Base-by-base conservation (phyloP, 2,113 vertebrate species). In the Fukomys damarensis region DNA sequence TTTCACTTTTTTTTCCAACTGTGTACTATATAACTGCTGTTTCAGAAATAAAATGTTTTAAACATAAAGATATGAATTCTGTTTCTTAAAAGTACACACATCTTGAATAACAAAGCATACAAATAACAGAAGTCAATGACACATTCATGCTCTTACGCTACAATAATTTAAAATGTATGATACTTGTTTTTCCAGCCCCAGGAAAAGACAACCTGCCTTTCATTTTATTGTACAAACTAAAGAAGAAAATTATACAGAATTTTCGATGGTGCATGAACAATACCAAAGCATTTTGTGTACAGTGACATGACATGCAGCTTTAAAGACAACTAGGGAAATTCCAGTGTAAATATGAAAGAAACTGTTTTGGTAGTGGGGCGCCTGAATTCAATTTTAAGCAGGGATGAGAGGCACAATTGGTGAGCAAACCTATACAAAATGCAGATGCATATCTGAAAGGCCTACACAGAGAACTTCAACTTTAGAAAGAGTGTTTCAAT, bases 31-130 rank as follows among this genome's bases (percentile, higher is more conserved):
- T 99, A 99, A 99, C 98, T 98, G 98, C 98, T 99, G 98, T 99
- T 98, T 98, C 98, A 98, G 98, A 99, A 99, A 99, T 98, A 99
- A 99, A 99, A 98, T 93, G 90, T 98, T 98, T 98, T 95, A 95
- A 99, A 99, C 98, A 98, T 98, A 99, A 99, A 99, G 99, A 99
- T 99, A 99, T 98, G 98, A 99, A 98, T 98, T 99, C 98, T 99
- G 98, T 98, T 98, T 99, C 98, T 99, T 98, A 98, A 99, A 99
- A 99, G 99, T 99, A 99, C 99, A 99, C 99, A 99, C 98, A 99
- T 98, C 97, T 99, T 54, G 98, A 98, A 97, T 98, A 98, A 99
- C 98, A 98, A 99, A 99, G 99, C 98, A 98, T 98, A 99, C 97
- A 99, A 99, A 99, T 99, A 99, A 99, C 99, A 98, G 98, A 97